Evolutionary conservation across 2,797 vertebrate genomes (phyloP).

Genomic region (Clamator glandarius): DNA sequence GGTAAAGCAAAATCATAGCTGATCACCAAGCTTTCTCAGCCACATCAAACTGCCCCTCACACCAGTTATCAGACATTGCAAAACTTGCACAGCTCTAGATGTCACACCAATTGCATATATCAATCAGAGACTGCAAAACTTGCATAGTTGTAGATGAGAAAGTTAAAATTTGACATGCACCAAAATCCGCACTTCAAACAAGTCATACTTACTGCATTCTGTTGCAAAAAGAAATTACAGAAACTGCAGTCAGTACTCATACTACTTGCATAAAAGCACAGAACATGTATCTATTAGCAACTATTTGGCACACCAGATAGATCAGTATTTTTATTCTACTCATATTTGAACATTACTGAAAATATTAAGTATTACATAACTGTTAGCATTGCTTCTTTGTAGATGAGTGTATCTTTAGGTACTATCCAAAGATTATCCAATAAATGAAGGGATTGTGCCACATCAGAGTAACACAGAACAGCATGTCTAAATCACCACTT

Average conservation of each 20-base stretch:
- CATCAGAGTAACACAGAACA: background rate
- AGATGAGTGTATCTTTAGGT: background rate
- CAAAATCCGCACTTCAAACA: constrained; percentile 82
- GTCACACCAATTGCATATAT: constrained; percentile 51
- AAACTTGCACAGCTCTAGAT: constrained; percentile 51
- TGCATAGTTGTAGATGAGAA: constrained; percentile 44
- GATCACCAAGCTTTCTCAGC: constrained; percentile 5
- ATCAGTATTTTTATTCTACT: background rate
- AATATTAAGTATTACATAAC: background rate
- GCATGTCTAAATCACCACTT: background rate
- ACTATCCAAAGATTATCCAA: background rate
- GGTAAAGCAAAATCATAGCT: constrained; percentile 40
- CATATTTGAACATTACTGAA: background rate
- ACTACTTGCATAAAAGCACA: background rate
- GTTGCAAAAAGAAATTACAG: constrained; percentile 77
- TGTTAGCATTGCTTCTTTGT: background rate
- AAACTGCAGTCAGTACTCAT: constrained; percentile 71
- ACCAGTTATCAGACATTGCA: constrained; percentile 43
- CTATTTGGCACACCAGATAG: background rate
- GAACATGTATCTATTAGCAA: constrained; percentile 16
- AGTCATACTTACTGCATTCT: constrained; percentile 94
- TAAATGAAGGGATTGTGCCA: background rate
- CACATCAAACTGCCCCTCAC: constrained; percentile 24
- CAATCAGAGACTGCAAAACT: constrained; percentile 43
- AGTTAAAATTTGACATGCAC: constrained; percentile 83